Base-by-base conservation (phyloP, 2,888 invertebrate species). In the Yponomeuta sedellus region DNA sequence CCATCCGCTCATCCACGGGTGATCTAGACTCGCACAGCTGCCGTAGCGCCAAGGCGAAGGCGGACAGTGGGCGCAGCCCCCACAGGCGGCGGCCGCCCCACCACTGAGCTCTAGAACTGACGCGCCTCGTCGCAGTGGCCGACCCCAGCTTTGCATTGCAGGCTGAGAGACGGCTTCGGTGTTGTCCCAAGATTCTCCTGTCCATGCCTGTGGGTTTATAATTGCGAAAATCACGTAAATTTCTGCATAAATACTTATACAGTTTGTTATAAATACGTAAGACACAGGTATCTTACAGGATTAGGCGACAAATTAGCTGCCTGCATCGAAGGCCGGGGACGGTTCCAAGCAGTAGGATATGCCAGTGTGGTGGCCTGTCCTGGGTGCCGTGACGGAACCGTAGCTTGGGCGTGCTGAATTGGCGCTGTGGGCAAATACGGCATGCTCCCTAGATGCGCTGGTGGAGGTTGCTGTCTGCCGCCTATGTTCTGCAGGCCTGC, bases 11-110 rank as follows among this genome's bases (percentile, higher is more conserved):
- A 70, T 72, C 85, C 86, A 86, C 28, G 81, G 73, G 71, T 85
- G 86, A 68, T 90, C 90, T 56, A 91, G 81, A 68, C 80, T 84
- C 66, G 87, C 89, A 71, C 89, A 88, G 76, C 90, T 89, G 69
- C 91, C 90, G 71, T 90, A 90, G 1, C 90, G 82, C 89, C 89
- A 90, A 19, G 79, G 73, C 66, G 74, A 70, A 6, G 80, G 75
- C 16, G 77, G 81, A 66, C 77, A 78, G 68, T 74, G 74, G 11
- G 72, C 25, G 72, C 77, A 74, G 74, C 85, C 69, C 66, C 70
- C 58, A 64, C 75, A 72, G 11, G 59, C 64, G 0, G 67, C 68
- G 0, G n/a, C 71, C 71, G 25, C 71, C 79, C 58, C 34, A 10
- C 82, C 85, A 10, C 86, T 80, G 10, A 90, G 75, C 69, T 89